Conservation (phyloP, 2,888 invertebrate genomes). For the Drosophila neonasuta region DNA sequence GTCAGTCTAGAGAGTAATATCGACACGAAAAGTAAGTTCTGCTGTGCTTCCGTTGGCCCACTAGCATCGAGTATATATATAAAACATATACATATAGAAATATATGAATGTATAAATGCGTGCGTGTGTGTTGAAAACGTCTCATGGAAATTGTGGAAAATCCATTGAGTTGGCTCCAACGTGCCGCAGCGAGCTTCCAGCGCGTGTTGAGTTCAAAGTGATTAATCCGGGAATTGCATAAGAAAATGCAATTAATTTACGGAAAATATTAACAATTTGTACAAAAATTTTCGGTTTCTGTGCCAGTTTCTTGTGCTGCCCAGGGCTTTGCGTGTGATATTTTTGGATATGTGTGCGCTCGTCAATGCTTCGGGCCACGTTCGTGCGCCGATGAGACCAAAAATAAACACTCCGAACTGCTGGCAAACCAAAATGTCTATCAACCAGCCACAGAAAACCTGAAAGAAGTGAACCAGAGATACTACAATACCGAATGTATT, state of each 20-base stretch:
- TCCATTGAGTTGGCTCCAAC: constrained; percentile 58
- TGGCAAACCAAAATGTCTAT: constrained; percentile 46
- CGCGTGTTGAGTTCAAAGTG: constrained; percentile 26
- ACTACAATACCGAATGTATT: constrained; percentile 8
- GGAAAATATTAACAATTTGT: constrained; percentile 64
- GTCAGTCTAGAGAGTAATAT: constrained; percentile 82
- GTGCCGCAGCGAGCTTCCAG: constrained; percentile 52
- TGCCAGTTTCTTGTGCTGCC: constrained; percentile 73
- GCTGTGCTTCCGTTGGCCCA: constrained; percentile 60
- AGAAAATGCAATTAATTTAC: constrained; percentile 56
- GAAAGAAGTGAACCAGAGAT: constrained; percentile 5
- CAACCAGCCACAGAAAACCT: constrained; percentile 9
- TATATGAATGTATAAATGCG: constrained; percentile 15
- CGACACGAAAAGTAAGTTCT: constrained; percentile 82
- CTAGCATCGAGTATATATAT: constrained; percentile 70
- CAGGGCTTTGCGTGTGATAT: constrained; percentile 80
- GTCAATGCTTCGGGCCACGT: constrained; percentile 53
- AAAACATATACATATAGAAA: constrained; percentile 68
- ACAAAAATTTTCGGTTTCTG: constrained; percentile 67
- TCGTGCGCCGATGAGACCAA: constrained; percentile 72
- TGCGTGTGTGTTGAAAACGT: constrained; percentile 42
- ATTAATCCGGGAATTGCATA: constrained; percentile 51
- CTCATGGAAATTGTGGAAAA: constrained; percentile 77
- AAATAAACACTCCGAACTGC: constrained; percentile 79
- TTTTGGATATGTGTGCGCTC: constrained; percentile 77